Base-by-base conservation (phyloP, 2,797 vertebrate genomes). In the Anomalospiza imberbis region DNA sequence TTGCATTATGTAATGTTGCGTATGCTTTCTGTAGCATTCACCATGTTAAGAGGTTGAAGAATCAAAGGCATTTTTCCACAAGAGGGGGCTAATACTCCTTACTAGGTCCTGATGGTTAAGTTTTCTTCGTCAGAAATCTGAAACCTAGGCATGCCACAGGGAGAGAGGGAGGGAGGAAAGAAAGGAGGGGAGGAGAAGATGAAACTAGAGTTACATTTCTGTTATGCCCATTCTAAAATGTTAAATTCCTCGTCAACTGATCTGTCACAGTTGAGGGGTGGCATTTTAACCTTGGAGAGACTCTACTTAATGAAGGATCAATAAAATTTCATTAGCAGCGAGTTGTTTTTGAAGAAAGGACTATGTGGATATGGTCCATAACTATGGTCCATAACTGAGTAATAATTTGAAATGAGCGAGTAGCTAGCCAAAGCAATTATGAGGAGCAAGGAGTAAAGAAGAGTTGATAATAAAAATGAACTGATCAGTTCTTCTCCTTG, bases 11-110 rank as follows among this genome's bases (percentile, higher is more conserved):
- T 1, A 58, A n/a, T 22, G 22, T 10, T 24, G 4, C 19, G 4
- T 13, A 13, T 0, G 4, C 14, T 36, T 72, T 42, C 57, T 25
- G 12, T 26, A 71, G 26, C 28, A 11, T 7, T n/a, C 45, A 29
- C 32, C 5, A 0, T 22, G 8, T 15, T 19, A 61, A 34, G 28
- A 32, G 4, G 7, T 17, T 53, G 65, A 57, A 2, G 32, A 82
- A 86, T 65, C 42, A 67, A 93, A 71, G 31, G 3, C 12, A 6
- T 78, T 91, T 88, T 34, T 89, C 94, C 97, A 96, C 95, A 89
- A 95, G 96, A 96, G 95, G 95, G 96, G 10, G 94, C 95, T 95
- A 71, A 83, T 58, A 51, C 83, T 93, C 96, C 88, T 96, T 79
- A 25, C 19, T 71, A 76, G 17, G 16, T n/a, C 31, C 32, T 29